Evolutionary conservation across 2,113 vertebrate species (phyloP).

Genomic region (Symphodus melops): DNA sequence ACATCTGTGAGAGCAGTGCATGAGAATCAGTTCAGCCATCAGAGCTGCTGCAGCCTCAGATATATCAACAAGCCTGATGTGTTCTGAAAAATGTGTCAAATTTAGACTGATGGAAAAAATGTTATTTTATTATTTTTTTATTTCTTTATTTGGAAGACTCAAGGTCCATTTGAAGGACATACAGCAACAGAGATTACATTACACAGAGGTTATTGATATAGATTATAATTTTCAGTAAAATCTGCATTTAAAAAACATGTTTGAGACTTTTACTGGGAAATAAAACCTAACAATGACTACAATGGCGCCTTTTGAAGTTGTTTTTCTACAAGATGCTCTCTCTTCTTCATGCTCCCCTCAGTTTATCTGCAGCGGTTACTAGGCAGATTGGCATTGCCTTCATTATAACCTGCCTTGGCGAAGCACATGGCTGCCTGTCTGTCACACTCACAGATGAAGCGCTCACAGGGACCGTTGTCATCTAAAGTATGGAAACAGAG

Average conservation of each 20-base stretch:
- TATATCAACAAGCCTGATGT: too few species aligned
- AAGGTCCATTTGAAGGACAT: too few species aligned
- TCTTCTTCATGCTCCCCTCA: too few species aligned
- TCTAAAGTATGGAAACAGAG: slow-evolving; percentile 58
- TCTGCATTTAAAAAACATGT: neutral
- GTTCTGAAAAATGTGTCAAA: neutral
- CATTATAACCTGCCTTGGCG: slow-evolving; percentile 69
- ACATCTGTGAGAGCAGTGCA: slow-evolving; percentile 69
- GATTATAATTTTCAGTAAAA: neutral
- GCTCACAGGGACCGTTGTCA: slow-evolving; percentile 70
- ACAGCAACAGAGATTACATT: too few species aligned
- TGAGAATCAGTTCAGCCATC: slow-evolving; percentile 3
- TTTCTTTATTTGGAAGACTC: too few species aligned
- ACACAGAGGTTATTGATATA: too few species aligned
- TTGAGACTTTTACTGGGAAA: neutral
- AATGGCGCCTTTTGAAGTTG: neutral
- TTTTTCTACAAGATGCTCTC: too few species aligned
- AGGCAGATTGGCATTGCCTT: neutral
- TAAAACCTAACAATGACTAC: neutral
- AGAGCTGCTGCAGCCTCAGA: neutral
- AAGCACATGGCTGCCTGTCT: slow-evolving; percentile 84
- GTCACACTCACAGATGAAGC: slow-evolving; percentile 88
- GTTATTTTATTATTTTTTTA: too few species aligned
- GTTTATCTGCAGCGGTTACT: slow-evolving; percentile 50
- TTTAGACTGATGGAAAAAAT: neutral